Evolutionary conservation across 2,797 vertebrate species (phyloP).

Genomic region (Phalanger gymnotis): DNA sequence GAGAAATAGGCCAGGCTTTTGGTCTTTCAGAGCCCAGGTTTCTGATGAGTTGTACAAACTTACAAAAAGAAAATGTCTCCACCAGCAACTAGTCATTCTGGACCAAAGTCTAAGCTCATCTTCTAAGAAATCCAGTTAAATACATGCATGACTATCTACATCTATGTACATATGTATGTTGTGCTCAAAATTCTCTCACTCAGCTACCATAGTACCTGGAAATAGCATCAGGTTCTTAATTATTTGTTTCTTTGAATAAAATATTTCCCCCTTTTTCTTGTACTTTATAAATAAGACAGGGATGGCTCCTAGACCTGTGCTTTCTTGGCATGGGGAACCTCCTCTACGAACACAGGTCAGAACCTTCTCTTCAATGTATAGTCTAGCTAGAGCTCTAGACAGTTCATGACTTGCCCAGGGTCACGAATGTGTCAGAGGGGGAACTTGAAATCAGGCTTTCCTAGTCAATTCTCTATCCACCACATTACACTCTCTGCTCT

Average conservation of each 20-base stretch:
- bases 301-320: background rate
- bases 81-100: background rate
- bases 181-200: background rate
- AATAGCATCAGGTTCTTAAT: background rate
- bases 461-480: background rate
- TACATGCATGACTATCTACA: background rate
- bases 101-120: background rate
- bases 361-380: background rate
- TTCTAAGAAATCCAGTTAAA: background rate
- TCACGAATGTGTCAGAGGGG: background rate
- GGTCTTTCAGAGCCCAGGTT: background rate
- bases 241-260: background rate
- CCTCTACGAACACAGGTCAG: background rate
- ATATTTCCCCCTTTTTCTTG: background rate
- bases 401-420: background rate
- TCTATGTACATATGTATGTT: background rate
- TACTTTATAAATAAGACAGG: background rate
- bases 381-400: background rate
- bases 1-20: background rate
- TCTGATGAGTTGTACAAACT: background rate
- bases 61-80: background rate
- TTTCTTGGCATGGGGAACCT: background rate
- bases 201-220: background rate
- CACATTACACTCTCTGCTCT: background rate
- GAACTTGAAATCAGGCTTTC: background rate